A percentile compares a stretch with the other conserved stretches of the same genome.
phyloP scores from a whole-genome alignment of 2,888 invertebrate species.

The Phaedon cochleariae region DNA sequence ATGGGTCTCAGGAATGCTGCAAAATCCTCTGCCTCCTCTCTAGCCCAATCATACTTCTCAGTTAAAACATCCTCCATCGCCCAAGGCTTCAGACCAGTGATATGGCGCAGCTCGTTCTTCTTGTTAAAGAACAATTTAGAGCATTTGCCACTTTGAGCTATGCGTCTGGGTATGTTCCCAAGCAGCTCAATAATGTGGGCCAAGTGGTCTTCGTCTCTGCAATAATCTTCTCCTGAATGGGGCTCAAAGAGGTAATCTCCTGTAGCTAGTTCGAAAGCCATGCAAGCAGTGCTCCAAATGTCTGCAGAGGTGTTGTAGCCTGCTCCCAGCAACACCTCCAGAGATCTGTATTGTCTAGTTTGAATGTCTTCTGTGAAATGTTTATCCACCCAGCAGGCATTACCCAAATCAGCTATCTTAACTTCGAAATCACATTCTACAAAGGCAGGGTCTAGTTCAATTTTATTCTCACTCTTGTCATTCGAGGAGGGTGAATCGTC shows the following conservation, averaged over 20 bases:
- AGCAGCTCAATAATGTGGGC: constrained; percentile 98
- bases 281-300: constrained; percentile 99
- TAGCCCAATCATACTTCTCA: constrained; percentile 96
- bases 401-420: constrained; percentile 95
- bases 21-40: constrained; percentile 88
- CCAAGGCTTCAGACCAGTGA: constrained; percentile 94
- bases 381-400: constrained; percentile 97
- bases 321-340: constrained; percentile 95
- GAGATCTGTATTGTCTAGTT: constrained; percentile 95
- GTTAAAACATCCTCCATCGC: constrained; percentile 91
- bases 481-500: constrained; percentile 68
- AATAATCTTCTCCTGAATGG: constrained; percentile 96
- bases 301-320: constrained; percentile 98
- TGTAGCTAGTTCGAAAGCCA: constrained; percentile 99
- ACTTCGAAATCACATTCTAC: constrained; percentile 90
- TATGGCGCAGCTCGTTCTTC: constrained; percentile 93
- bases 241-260: constrained; percentile 99
- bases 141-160: constrained; percentile 92
- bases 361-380: constrained; percentile 99
- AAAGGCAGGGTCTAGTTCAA: constrained; percentile 79
- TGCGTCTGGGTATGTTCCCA: constrained; percentile 93
- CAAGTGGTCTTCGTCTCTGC: constrained; percentile 97
- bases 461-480: constrained; percentile 56
- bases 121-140: constrained; percentile 95
- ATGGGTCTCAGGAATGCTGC: constrained; percentile 95